phyloP scores from a whole-genome alignment of 2,113 vertebrate species.

The Gambusia holbrooki region DNA sequence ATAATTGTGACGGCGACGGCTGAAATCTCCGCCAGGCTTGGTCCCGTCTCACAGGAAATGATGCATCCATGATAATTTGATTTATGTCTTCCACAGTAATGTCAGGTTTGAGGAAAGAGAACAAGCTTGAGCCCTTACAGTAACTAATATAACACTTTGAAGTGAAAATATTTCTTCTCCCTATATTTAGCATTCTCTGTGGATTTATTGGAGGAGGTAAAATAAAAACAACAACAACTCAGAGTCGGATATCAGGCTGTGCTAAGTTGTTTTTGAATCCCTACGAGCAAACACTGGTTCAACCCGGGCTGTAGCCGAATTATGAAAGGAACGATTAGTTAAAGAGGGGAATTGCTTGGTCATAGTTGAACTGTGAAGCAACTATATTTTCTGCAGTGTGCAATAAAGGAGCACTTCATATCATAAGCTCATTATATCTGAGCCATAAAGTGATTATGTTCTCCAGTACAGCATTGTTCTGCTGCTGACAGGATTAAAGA shows the following conservation, averaged over 20 bases:
- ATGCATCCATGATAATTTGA: not conserved
- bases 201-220: not conserved
- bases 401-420: slow-evolving; percentile 68
- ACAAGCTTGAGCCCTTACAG: not conserved
- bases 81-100: not conserved
- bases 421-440: slow-evolving; percentile 75
- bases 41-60: not conserved
- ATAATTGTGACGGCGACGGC: not conserved
- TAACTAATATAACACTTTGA: not conserved
- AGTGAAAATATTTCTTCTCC: not conserved
- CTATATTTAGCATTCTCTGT: slow-evolving; percentile 9
- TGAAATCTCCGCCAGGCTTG: not conserved
- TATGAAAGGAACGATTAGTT: slow-evolving; percentile 53
- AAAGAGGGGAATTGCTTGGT: slow-evolving; percentile 53
- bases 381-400: slow-evolving; percentile 62
- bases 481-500: slow-evolving; percentile 75
- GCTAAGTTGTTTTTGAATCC: slow-evolving; percentile 49
- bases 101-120: not conserved
- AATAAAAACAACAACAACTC: not conserved
- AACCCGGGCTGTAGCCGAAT: slow-evolving; percentile 24
- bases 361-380: slow-evolving; percentile 52
- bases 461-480: slow-evolving; percentile 72
- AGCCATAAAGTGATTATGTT: slow-evolving; percentile 75
- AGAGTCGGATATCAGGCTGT: slow-evolving; percentile 17
- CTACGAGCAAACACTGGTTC: slow-evolving; percentile 52